A percentile compares a stretch with the other conserved stretches of the same genome.
Conservation (phyloP, 1,140 invertebrate species). For the Atopsyche davidsoni region DNA sequence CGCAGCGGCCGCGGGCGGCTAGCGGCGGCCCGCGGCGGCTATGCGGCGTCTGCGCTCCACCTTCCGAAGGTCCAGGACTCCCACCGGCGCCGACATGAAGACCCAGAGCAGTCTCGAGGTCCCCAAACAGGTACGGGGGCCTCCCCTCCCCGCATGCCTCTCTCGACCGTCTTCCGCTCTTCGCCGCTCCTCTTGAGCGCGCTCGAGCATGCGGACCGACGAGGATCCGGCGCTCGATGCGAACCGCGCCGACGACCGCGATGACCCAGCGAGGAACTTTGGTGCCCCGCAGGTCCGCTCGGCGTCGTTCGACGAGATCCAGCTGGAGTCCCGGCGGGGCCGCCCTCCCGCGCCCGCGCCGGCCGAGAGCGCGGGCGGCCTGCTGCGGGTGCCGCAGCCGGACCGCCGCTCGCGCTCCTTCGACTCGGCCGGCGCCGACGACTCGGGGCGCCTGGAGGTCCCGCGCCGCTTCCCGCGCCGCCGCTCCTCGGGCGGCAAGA, state of each 20-base stretch:
- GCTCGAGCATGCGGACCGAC: slow-evolving; percentile 13
- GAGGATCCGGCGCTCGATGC: slow-evolving; percentile 12
- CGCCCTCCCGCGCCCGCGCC: slow-evolving; percentile 40
- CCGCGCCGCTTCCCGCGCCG: slow-evolving; percentile 57
- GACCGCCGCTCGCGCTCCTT: slow-evolving; percentile 68
- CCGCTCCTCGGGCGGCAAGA: slow-evolving; percentile 56
- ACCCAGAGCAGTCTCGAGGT: slow-evolving; percentile 83
- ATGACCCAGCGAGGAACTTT: slow-evolving; percentile 20
- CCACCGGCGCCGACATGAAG: slow-evolving; percentile 83
- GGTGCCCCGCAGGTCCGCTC: slow-evolving; percentile 53
- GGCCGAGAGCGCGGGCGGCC: slow-evolving; percentile 39
- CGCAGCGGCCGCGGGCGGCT: slow-evolving; percentile 9
- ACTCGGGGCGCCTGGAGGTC: slow-evolving; percentile 61
- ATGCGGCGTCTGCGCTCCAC: slow-evolving; percentile 80
- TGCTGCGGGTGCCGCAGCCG: slow-evolving; percentile 60
- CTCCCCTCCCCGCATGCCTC: slow-evolving; percentile 1
- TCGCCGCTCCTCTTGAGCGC: not conserved
- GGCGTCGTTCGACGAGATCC: slow-evolving; percentile 83
- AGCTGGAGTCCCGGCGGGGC: slow-evolving; percentile 65
- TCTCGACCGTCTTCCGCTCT: slow-evolving; percentile 2
- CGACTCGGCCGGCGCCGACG: slow-evolving; percentile 64
- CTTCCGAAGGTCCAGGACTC: slow-evolving; percentile 78
- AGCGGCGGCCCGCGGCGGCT: slow-evolving; percentile 40
- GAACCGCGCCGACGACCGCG: slow-evolving; percentile 8
- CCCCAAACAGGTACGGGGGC: slow-evolving; percentile 65